phyloP scores from a whole-genome alignment of 1,140 invertebrate species.

The Musca vetustissima region DNA sequence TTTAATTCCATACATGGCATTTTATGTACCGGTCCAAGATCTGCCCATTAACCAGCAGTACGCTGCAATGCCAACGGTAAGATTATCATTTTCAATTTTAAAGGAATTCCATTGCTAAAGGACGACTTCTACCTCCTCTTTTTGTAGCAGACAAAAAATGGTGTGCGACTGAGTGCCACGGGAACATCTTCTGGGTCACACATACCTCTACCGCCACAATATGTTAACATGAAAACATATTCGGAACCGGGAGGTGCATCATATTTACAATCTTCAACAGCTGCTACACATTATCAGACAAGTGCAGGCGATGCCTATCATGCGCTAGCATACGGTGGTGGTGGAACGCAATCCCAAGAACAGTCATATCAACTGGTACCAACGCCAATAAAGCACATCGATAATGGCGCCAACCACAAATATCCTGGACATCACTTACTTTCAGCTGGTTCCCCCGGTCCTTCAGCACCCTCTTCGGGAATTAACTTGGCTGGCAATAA shows the following conservation, averaged over 20 bases:
- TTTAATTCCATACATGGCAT: conserved; percentile 79
- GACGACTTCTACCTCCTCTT: no score
- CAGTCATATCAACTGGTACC: conserved; percentile 23
- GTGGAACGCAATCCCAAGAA: conserved; percentile 28
- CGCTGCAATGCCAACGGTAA: conserved; percentile 34
- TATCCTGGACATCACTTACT: neutral
- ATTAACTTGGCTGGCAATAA: conserved; percentile 7
- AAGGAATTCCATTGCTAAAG: neutral
- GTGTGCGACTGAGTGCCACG: conserved; percentile 29
- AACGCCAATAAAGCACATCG: neutral
- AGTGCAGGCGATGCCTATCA: conserved; percentile 47
- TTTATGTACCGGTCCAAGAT: conserved; percentile 66
- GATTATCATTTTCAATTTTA: conserved; percentile 21
- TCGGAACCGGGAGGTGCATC: neutral
- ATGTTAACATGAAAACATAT: conserved; percentile 39
- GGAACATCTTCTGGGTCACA: conserved; percentile 30
- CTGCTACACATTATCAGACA: conserved; percentile 42
- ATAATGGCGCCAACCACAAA: neutral
- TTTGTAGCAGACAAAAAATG: neutral
- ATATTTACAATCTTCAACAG: conserved; percentile 31
- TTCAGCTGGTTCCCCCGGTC: conserved; percentile 10
- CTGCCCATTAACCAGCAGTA: conserved; percentile 57
- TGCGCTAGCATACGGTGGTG: conserved; percentile 7
- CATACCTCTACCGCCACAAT: conserved; percentile 46
- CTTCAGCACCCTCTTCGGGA: conserved; percentile 1